These are phyloP conservation scores for Drosophila seclusa DNA, from an alignment of 2,888 invertebrate genomes.

Conservation along the genomic window DNA sequence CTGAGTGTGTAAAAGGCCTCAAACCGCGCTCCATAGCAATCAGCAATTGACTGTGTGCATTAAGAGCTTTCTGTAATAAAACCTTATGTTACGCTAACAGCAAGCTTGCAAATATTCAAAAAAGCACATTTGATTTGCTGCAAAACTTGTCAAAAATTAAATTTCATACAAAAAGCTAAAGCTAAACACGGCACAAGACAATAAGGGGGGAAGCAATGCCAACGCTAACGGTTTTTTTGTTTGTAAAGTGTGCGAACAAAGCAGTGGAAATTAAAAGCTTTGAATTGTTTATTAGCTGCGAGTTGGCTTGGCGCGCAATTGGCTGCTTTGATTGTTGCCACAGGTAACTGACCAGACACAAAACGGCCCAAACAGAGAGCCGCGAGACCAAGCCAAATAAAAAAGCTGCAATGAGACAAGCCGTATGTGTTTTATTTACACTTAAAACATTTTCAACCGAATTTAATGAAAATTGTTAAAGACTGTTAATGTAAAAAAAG, in stretches of 20 bases:
- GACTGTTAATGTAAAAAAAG: neutral
- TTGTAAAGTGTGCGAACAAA: slow-evolving; percentile 36
- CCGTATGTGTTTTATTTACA: slow-evolving; percentile 21
- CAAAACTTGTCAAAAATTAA: slow-evolving; percentile 22
- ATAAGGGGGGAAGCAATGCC: slow-evolving; percentile 25
- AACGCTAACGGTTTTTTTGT: slow-evolving; percentile 58
- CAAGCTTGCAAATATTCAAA: slow-evolving; percentile 19
- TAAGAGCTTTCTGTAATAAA: slow-evolving; percentile 6
- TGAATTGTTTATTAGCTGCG: slow-evolving; percentile 58
- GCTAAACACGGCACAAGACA: slow-evolving; percentile 9
- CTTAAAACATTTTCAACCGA: neutral
- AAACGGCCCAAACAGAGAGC: slow-evolving; percentile 83
- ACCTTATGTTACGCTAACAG: slow-evolving; percentile 20
- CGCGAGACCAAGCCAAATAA: slow-evolving; percentile 34
- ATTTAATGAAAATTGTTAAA: neutral
- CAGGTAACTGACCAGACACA: slow-evolving; percentile 83
- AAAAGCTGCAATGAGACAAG: slow-evolving; percentile 36
- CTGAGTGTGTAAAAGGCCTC: neutral
- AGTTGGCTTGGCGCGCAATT: slow-evolving; percentile 63
- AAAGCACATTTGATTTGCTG: neutral
- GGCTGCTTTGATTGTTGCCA: slow-evolving; percentile 79
- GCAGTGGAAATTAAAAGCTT: slow-evolving; percentile 39
- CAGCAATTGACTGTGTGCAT: slow-evolving; percentile 18
- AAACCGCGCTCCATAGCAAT: slow-evolving; percentile 12
- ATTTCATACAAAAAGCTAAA: slow-evolving; percentile 21